Conservation (phyloP, 2,113 vertebrate species). For the Maylandia zebra region DNA sequence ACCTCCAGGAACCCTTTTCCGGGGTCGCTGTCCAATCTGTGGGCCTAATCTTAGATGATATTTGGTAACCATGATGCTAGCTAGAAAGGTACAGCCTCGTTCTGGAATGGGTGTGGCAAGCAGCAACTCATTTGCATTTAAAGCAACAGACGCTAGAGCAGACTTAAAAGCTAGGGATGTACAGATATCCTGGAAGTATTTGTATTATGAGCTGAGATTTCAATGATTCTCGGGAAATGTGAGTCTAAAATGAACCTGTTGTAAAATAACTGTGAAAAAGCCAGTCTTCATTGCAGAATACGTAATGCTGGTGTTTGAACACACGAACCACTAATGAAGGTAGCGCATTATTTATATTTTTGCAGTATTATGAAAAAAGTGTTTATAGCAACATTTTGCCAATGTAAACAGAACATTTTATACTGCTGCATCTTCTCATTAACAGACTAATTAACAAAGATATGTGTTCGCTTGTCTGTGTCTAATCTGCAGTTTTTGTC, state of each 20-base stretch:
- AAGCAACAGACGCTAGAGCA: neutral
- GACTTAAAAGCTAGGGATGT: neutral
- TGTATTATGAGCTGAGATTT: neutral
- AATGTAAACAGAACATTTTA: neutral
- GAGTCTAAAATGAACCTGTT: neutral
- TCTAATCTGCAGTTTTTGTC: neutral
- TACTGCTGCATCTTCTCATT: neutral
- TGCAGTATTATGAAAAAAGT: neutral
- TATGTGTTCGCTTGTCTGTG: neutral
- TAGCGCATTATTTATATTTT: neutral
- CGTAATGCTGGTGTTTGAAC: neutral
- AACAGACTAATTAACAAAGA: neutral
- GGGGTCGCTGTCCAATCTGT: neutral
- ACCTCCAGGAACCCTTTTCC: neutral
- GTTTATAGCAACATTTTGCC: neutral
- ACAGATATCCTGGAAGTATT: neutral
- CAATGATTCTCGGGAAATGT: neutral
- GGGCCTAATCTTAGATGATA: neutral
- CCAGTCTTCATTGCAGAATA: neutral
- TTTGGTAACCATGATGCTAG: neutral
- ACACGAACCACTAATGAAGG: neutral
- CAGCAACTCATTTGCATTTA: neutral
- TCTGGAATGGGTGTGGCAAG: neutral
- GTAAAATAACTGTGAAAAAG: neutral
- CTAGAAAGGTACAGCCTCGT: neutral